Conservation (phyloP, 1,140 invertebrate species). For the Diachasma alloeum region DNA sequence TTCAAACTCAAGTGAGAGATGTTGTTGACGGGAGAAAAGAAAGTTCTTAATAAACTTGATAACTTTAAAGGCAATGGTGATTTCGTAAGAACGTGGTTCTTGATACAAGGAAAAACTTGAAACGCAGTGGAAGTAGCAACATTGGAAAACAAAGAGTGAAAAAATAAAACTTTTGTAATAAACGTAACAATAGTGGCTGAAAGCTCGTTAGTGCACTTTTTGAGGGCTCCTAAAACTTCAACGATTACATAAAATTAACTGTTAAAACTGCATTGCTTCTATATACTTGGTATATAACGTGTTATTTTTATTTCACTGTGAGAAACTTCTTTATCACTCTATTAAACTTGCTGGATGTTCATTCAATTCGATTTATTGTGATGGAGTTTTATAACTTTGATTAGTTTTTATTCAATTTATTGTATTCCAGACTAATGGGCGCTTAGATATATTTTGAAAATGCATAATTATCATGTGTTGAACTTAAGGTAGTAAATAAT, state of each 20-base stretch:
- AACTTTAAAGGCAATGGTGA: background rate
- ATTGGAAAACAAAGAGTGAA: background rate
- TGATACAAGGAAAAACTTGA: background rate
- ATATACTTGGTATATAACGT: background rate
- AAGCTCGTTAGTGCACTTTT: background rate
- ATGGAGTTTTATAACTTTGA: no score
- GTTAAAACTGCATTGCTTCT: background rate
- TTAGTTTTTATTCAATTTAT: no score
- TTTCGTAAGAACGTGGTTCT: background rate
- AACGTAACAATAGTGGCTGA: background rate
- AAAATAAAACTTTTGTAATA: background rate
- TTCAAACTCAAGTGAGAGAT: background rate
- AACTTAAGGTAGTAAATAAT: no score
- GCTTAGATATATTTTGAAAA: no score
- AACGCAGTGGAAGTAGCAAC: background rate
- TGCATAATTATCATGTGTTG: no score
- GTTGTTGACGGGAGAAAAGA: background rate
- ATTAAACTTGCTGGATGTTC: background rate
- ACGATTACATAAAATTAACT: background rate
- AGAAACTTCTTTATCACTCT: background rate
- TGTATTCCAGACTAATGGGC: no score
- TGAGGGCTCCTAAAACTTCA: background rate
- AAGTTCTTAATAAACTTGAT: background rate
- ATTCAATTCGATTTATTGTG: background rate
- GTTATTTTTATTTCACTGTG: slow-evolving; percentile 5